These are phyloP conservation scores for Iselma pallidipennis DNA, from an alignment of 2,888 invertebrate species.

Conservation along the genomic window DNA sequence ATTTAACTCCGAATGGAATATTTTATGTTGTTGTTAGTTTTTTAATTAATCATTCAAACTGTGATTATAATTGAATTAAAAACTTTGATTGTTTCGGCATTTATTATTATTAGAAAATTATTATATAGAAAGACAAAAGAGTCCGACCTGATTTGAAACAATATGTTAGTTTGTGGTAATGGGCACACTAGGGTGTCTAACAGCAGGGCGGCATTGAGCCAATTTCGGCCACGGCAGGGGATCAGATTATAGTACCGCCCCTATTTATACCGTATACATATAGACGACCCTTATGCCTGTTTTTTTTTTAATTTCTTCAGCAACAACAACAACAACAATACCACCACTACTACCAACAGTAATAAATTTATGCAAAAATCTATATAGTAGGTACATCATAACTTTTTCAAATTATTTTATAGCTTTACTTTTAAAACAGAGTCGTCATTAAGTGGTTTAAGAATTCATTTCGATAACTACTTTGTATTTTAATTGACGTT, in stretches of 20 bases:
- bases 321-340: too few relatives aligned
- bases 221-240: conserved; percentile 49
- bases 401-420: too few relatives aligned
- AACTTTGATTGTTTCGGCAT: conserved; percentile 1
- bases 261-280: too few relatives aligned
- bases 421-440: too few relatives aligned
- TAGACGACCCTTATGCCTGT: too few relatives aligned
- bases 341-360: too few relatives aligned
- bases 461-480: conserved; percentile 3
- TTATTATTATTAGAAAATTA: conserved; percentile 47
- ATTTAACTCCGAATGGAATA: too few relatives aligned
- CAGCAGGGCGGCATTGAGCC: conserved; percentile 51
- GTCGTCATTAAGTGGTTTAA: conserved; percentile 8
- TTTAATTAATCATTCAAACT: background rate
- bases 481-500: conserved; percentile 16
- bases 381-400: too few relatives aligned
- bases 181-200: conserved; percentile 42
- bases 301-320: too few relatives aligned
- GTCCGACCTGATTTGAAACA: conserved; percentile 53
- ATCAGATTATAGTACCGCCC: conserved; percentile 42
- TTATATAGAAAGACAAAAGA: conserved; percentile 46
- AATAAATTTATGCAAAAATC: background rate
- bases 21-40: background rate
- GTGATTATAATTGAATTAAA: background rate
- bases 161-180: conserved; percentile 56